Percentiles rank a stretch among this genome's conserved stretches.
These are phyloP conservation scores for Callionymus lyra DNA, from an alignment of 2,113 vertebrate species.

Conservation along the genomic window DNA sequence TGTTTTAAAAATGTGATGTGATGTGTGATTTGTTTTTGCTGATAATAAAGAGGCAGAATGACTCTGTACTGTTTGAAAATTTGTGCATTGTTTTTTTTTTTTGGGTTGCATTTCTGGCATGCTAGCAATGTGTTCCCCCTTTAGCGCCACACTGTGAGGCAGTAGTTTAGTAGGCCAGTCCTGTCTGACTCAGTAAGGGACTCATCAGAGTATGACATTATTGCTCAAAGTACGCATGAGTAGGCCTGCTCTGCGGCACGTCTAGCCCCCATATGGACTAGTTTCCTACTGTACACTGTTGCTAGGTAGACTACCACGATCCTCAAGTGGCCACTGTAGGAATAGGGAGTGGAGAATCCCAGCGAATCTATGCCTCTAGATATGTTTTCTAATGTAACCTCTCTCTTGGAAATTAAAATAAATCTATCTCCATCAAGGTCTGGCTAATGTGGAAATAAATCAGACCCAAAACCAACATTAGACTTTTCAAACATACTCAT, in stretches of 20 bases:
- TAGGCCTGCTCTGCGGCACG: conserved; percentile 37
- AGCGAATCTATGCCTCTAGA: conserved; percentile 3
- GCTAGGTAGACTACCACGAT: conserved; percentile 35
- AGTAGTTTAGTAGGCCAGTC: conserved; percentile 36
- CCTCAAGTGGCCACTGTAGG: not conserved
- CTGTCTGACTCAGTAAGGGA: conserved; percentile 35
- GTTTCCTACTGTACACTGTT: conserved; percentile 47
- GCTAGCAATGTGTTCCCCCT: conserved; percentile 15
- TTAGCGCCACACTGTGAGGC: conserved; percentile 12
- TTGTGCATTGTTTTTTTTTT: not conserved
- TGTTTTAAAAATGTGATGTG: conserved; percentile 59
- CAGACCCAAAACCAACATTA: too few species aligned
- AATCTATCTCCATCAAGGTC: too few species aligned
- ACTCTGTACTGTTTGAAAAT: conserved; percentile 45
- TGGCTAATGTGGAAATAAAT: too few species aligned
- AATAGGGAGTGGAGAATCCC: not conserved
- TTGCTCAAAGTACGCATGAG: conserved; percentile 47
- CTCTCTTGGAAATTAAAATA: too few species aligned
- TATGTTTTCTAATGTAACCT: conserved; percentile 4
- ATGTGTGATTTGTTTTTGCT: conserved; percentile 59
- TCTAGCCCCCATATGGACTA: conserved; percentile 43
- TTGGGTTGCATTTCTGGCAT: too few species aligned
- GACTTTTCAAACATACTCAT: too few species aligned
- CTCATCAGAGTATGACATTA: conserved; percentile 48
- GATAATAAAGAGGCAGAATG: conserved; percentile 57